These are phyloP conservation scores for Kryptolebias ocellatus DNA, from an alignment of 2,797 vertebrate species.

Conservation along the genomic window DNA sequence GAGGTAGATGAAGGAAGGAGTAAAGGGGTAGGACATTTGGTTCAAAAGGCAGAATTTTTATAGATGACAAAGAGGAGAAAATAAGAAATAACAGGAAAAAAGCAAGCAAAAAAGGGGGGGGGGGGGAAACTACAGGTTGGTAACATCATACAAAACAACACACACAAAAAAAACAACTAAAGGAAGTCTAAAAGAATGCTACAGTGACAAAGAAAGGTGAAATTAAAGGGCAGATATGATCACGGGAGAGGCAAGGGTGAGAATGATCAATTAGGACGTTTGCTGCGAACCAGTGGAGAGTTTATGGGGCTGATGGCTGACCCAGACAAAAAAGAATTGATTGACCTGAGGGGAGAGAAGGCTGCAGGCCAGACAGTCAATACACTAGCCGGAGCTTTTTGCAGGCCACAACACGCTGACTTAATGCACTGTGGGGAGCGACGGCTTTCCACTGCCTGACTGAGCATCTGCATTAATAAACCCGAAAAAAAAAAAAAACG, in stretches of 20 bases:
- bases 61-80: constrained; percentile 14
- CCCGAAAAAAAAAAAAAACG: constrained; percentile 24
- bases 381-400: constrained; percentile 50
- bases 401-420: constrained; percentile 47
- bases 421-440: constrained; percentile 61
- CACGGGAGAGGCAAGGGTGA: constrained; percentile 36
- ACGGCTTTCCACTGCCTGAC: constrained; percentile 37
- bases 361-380: constrained; percentile 63
- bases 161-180: constrained; percentile 41
- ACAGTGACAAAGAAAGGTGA: constrained; percentile 45
- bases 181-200: constrained; percentile 37
- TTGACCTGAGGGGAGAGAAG: constrained; percentile 50
- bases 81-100: not conserved
- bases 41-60: constrained; percentile 5
- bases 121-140: constrained; percentile 61
- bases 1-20: constrained; percentile 13
- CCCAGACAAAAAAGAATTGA: constrained; percentile 67
- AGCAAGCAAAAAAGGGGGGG: constrained; percentile 29
- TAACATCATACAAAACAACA: constrained; percentile 58
- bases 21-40: constrained; percentile 18
- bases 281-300: constrained; percentile 34
- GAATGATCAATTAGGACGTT: constrained; percentile 46
- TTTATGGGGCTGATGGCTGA: constrained; percentile 54
- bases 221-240: constrained; percentile 54
- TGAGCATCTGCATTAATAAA: constrained; percentile 37